Evolutionary conservation across 2,797 vertebrate genomes (phyloP).

Genomic region (Artibeus jamaicensis): DNA sequence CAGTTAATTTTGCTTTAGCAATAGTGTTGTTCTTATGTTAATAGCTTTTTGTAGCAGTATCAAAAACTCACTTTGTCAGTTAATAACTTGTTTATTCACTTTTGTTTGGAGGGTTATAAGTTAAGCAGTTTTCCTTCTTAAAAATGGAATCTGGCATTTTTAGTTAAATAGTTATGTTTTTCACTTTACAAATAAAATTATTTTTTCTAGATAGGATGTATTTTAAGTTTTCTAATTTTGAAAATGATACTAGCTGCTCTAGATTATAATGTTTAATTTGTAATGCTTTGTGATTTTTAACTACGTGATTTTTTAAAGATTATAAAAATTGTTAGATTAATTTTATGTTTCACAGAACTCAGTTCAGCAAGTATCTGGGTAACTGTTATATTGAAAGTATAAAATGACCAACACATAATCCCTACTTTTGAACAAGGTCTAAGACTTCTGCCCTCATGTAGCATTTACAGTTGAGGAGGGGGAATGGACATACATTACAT

Average conservation of each 20-base stretch:
- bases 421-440: not conserved
- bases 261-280: not conserved
- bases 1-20: conserved; percentile 33
- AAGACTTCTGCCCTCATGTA: conserved; percentile 16
- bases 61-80: conserved; percentile 9
- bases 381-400: not conserved
- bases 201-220: conserved; percentile 11
- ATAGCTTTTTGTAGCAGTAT: not conserved
- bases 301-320: conserved; percentile 16
- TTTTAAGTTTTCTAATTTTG: conserved; percentile 40
- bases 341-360: not conserved
- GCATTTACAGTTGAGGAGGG: not conserved
- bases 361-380: not conserved
- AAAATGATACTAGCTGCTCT: not conserved
- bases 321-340: conserved; percentile 20
- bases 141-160: conserved; percentile 33
- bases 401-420: not conserved
- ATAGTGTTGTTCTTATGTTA: not conserved
- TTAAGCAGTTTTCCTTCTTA: not conserved
- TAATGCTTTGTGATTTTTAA: not conserved
- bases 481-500: not conserved
- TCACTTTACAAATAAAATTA: conserved; percentile 46
- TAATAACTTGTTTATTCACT: conserved; percentile 34
- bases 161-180: not conserved
- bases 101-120: not conserved